These are phyloP conservation scores for Lepidurus packardi DNA, from an alignment of 1,140 invertebrate genomes.

Conservation along the genomic window DNA sequence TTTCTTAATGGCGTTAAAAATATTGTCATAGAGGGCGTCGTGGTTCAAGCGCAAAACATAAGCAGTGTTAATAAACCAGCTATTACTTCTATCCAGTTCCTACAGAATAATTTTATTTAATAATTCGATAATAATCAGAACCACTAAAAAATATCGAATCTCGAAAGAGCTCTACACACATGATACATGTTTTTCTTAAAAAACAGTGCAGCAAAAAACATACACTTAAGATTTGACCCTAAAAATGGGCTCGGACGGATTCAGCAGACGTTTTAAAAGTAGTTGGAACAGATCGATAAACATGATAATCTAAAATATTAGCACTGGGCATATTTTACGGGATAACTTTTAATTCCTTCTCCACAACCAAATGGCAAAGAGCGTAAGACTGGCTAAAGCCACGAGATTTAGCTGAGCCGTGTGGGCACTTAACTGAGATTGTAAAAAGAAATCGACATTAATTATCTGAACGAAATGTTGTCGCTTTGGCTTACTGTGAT, in stretches of 20 bases:
- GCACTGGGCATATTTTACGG: background rate
- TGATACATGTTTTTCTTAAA: too few relatives aligned
- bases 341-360: background rate
- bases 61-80: too few relatives aligned
- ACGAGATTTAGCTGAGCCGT: background rate
- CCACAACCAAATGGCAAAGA: background rate
- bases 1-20: too few relatives aligned
- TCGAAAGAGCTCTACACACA: too few relatives aligned
- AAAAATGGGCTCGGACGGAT: background rate
- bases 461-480: background rate
- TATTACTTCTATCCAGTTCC: too few relatives aligned
- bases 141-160: too few relatives aligned
- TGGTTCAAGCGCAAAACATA: too few relatives aligned
- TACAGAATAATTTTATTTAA: too few relatives aligned
- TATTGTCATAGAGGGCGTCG: too few relatives aligned
- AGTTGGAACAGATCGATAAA: background rate
- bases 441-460: background rate
- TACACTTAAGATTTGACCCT: background rate
- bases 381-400: background rate
- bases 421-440: background rate
- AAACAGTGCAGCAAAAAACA: background rate
- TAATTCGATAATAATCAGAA: too few relatives aligned
- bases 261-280: background rate
- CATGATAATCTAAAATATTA: constrained; percentile 11
- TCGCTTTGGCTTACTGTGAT: constrained; percentile 68